These are phyloP conservation scores for Heliconius nattereri DNA, from an alignment of 1,140 invertebrate genomes.

Conservation along the genomic window DNA sequence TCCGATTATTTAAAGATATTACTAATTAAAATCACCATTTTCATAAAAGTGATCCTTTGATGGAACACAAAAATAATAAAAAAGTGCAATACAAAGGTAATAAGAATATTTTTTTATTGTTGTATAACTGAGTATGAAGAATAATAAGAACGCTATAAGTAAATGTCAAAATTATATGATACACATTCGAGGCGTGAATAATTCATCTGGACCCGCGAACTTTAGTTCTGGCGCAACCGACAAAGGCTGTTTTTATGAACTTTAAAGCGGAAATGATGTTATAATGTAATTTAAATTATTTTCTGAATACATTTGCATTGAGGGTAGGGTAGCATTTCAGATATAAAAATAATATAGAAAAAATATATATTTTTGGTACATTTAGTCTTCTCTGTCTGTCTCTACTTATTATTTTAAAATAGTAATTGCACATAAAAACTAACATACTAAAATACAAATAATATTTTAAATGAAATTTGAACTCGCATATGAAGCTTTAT, in stretches of 20 bases:
- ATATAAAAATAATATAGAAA: background rate
- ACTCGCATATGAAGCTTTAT: no score
- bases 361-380: no score
- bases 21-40: background rate
- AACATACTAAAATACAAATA: no score
- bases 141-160: background rate
- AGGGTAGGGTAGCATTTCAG: background rate
- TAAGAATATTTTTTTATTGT: background rate
- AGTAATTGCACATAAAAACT: no score
- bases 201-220: conserved; percentile 56
- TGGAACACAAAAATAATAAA: background rate
- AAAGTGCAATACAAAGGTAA: background rate
- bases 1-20: background rate
- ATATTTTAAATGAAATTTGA: no score
- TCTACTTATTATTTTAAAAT: no score
- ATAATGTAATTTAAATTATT: conserved; percentile 7
- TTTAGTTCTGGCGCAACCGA: conserved; percentile 54
- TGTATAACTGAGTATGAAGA: background rate
- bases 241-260: conserved; percentile 60
- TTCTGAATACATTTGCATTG: background rate
- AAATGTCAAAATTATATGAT: conserved; percentile 24
- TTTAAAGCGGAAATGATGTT: conserved; percentile 28
- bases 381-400: no score
- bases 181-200: conserved; percentile 48
- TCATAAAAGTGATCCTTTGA: no score